phyloP scores from a whole-genome alignment of 2,888 invertebrate genomes.

The Drosophila monieri region DNA sequence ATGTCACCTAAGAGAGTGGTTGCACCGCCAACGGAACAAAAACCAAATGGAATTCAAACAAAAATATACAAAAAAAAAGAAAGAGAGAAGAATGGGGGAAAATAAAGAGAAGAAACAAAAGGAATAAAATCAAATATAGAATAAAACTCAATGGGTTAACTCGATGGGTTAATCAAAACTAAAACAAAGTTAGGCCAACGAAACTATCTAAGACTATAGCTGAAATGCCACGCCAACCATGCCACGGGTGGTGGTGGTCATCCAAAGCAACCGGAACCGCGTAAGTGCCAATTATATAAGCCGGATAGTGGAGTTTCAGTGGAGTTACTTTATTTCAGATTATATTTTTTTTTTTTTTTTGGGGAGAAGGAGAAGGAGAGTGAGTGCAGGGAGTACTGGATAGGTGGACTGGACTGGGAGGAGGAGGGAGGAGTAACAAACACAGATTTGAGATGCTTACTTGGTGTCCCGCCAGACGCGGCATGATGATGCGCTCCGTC shows the following conservation, averaged over 20 bases:
- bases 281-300: constrained; percentile 33
- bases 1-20: constrained; percentile 83
- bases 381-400: constrained; percentile 23
- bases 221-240: constrained; percentile 30
- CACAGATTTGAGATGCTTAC: constrained; percentile 82
- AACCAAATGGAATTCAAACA: constrained; percentile 60
- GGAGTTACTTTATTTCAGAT: constrained; percentile 25
- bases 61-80: constrained; percentile 51
- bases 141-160: constrained; percentile 43
- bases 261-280: constrained; percentile 55
- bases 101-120: constrained; percentile 56
- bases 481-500: constrained; percentile 80
- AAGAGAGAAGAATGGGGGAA: background rate
- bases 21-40: constrained; percentile 79
- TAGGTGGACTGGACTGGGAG: background rate
- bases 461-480: constrained; percentile 79
- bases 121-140: constrained; percentile 59
- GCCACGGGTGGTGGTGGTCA: constrained; percentile 18
- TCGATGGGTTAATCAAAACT: constrained; percentile 19
- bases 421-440: constrained; percentile 33
- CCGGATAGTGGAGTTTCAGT: constrained; percentile 39
- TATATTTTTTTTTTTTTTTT: background rate
- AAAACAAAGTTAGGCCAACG: constrained; percentile 24
- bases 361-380: too few species aligned
- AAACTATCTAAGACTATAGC: constrained; percentile 33